Conservation (phyloP, 2,113 vertebrate species). For the Tenrec ecaudatus region DNA sequence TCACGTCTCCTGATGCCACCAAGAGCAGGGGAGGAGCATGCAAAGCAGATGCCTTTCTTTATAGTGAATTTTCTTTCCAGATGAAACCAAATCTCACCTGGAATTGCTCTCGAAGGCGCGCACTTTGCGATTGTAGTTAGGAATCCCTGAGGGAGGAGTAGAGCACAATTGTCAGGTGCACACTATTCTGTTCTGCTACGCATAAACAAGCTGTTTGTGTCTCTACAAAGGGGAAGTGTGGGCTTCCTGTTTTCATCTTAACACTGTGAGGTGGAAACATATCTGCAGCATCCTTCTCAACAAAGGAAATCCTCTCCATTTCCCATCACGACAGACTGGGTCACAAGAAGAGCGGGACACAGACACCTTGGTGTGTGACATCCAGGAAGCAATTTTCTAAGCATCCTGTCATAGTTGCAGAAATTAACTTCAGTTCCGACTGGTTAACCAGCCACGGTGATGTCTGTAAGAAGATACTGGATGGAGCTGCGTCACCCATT, state of each 20-base stretch:
- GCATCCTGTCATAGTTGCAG: constrained; percentile 81
- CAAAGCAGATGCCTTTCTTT: neutral
- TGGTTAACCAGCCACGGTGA: neutral
- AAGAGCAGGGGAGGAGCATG: neutral
- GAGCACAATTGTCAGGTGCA: constrained; percentile 36
- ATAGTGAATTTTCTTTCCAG: neutral
- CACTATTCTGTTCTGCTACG: constrained; percentile 42
- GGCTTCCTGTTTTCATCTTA: constrained; percentile 86
- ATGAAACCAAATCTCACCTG: neutral
- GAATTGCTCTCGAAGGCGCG: neutral
- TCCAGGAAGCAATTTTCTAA: constrained; percentile 82
- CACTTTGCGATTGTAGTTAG: neutral
- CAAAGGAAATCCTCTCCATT: constrained; percentile 88
- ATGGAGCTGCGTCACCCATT: neutral
- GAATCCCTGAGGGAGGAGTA: neutral
- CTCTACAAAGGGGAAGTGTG: constrained; percentile 82
- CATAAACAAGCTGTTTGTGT: constrained; percentile 81
- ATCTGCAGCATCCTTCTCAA: constrained; percentile 75
- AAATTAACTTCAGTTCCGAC: constrained; percentile 43
- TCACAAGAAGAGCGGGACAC: constrained; percentile 59
- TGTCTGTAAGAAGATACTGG: constrained; percentile 18
- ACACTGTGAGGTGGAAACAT: constrained; percentile 79
- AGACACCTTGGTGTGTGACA: constrained; percentile 68
- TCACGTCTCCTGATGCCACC: neutral
- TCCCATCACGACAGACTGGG: constrained; percentile 80